These are phyloP conservation scores for Sabellastarte sp. DNA, from an alignment of 2,888 invertebrate species.

Conservation along the genomic window DNA sequence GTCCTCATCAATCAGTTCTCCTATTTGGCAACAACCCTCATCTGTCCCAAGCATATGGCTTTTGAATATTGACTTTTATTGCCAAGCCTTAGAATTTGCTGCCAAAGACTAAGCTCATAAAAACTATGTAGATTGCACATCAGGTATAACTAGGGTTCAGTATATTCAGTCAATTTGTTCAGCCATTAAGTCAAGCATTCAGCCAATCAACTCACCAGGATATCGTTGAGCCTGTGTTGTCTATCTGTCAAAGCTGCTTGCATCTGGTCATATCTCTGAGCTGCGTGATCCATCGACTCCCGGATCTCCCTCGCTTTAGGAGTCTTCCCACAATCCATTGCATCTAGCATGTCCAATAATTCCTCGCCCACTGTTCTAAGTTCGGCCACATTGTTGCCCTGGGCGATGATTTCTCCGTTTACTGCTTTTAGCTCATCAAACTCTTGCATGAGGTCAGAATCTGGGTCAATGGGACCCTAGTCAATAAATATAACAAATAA, in stretches of 20 bases:
- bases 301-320: conserved; percentile 59
- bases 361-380: conserved; percentile 18
- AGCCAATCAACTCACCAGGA: conserved; percentile 30
- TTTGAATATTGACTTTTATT: too few species aligned
- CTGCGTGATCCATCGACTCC: conserved; percentile 48
- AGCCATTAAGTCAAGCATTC: too few species aligned
- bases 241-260: conserved; percentile 36
- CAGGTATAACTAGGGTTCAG: too few species aligned
- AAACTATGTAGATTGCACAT: too few species aligned
- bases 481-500: too few species aligned
- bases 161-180: too few species aligned
- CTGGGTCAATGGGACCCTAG: too few species aligned
- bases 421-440: conserved; percentile 39
- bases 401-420: conserved; percentile 49
- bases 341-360: conserved; percentile 22
- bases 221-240: conserved; percentile 43
- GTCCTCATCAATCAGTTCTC: too few species aligned
- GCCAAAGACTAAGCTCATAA: too few species aligned
- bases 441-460: conserved; percentile 10
- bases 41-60: too few species aligned
- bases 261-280: conserved; percentile 38
- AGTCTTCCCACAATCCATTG: conserved; percentile 22
- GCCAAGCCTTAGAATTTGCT: too few species aligned
- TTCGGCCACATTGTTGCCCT: conserved; percentile 44
- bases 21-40: too few species aligned